Base-by-base conservation (phyloP, 2,888 invertebrate species). In the Dryocosmus kuriphilus region DNA sequence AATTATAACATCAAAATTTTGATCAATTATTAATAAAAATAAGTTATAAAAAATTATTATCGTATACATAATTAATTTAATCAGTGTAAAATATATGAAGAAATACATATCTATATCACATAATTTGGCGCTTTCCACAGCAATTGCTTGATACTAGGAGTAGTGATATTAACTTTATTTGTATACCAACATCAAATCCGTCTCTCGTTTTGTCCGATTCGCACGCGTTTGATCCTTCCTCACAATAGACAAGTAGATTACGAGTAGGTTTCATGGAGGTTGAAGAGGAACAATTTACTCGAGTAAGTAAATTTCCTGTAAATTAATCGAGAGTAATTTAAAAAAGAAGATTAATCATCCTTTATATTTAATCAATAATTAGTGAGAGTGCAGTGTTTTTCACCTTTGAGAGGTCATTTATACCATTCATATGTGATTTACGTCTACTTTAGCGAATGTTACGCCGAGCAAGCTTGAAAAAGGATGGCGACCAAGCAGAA, bases 371-470 rank as follows among this genome's bases (percentile, higher is more conserved):
- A 57, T 5, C 8, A 14, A 57, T 57, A 57, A 24, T 24, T 57
- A 24, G 11, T 24, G 57, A 11, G 24, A 57, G 24, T 24, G 9
- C 57, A 57, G 22, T 22, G 57, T 24, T 57, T 24, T 41, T 46
- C 27, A 46, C 67, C 67, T 71, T 71, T 9, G 27, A 30, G n/a
- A 71, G 67, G 67, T 71, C 67, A 71, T 30, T 71, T 30, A 46
- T 46, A 22, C n/a, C 3, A 57, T 57, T 57, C 9, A 24, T 11
- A 24, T 24, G 24, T 22, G 22, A 24, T 32, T 65, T 46, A 24
- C 24, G 41, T 71, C 19, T 35, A 38, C 38, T 30, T 71, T 30
- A 71, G 67, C 46, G 46, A 71, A 71, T 71, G 46, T n/a, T 71
- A 41, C 67, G 30, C 11, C 67, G 67, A 51, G 67, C 67, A 27